phyloP scores from a whole-genome alignment of 2,113 vertebrate species.

The Heterotis niloticus region DNA sequence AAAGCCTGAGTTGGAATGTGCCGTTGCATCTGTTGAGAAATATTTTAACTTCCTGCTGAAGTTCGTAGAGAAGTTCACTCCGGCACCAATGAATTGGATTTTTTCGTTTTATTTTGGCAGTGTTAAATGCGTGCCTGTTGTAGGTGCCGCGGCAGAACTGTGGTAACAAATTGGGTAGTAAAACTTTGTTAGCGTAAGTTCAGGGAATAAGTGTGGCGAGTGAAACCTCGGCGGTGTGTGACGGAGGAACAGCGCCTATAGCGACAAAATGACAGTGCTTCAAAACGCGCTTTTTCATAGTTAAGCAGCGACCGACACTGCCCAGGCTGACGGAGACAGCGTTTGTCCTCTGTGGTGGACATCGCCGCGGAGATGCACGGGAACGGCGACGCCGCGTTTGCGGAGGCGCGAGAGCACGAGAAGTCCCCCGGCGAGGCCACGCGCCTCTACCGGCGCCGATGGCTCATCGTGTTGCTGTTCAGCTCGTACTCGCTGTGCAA shows the following conservation, averaged over 20 bases:
- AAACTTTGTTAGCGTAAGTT: too few species aligned
- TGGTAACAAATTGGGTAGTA: neutral
- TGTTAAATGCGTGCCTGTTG: neutral
- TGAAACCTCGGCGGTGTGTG: neutral
- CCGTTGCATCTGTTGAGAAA: neutral
- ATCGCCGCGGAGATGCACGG: too few species aligned
- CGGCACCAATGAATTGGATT: neutral
- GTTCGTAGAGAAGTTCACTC: neutral
- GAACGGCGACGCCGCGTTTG: too few species aligned
- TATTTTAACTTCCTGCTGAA: neutral
- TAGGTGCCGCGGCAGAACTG: neutral
- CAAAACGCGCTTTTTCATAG: neutral
- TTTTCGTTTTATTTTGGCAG: neutral
- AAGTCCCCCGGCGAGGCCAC: constrained; percentile 26
- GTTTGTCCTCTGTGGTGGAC: neutral
- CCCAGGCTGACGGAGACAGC: neutral
- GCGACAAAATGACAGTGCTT: neutral
- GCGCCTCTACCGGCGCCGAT: constrained; percentile 70
- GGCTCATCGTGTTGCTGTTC: constrained; percentile 78
- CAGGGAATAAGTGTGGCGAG: too few species aligned
- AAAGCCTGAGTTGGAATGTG: neutral
- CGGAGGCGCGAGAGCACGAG: neutral
- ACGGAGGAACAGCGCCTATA: neutral
- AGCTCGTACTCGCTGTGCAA: constrained; percentile 80
- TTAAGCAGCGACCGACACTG: too few species aligned